Base-by-base conservation (phyloP, 2,113 vertebrate species). In the Myiozetetes cayanensis region DNA sequence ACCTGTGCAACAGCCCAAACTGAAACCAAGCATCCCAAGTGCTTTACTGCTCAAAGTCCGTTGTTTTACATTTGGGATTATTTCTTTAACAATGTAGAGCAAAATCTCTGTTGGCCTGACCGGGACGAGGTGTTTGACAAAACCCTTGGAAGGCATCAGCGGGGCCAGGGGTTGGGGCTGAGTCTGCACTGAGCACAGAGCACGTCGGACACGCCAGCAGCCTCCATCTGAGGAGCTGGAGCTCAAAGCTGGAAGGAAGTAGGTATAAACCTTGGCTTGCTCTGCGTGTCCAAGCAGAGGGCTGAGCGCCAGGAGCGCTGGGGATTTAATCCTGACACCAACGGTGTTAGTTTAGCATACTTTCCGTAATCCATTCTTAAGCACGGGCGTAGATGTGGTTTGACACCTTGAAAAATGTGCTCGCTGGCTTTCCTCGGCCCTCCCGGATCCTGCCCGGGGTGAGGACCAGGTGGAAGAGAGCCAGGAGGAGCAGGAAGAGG, bases 331-430 rank as follows among this genome's bases (percentile, higher is more conserved):
- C 85, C 80, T 85, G 61, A 2, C 46, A 27, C 88, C 68, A 53
- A 75, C 89, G 55, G 2, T 5, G 52, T 82, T 12, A 14, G 70
- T 6, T 68, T 33, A 65, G 77, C 52, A 3, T 62, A 3, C 70
- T 91, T 92, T 22, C 91, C 22, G 0, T 87, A 91, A 95, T 89
- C 93, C 84, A 1, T 93, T 72, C 87, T 52, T 12, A 92, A 85
- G 58, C 86, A 35, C 31, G 52, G 68, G 55, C 2, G 30, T 78
- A 13, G 73, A 74, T 92, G 91, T 44, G 89, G 89, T 94, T 92
- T 96, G 91, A 94, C 91, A 85, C 81, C 89, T 92, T 92, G 70
- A 81, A 31, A 95, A 90, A 92, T 77, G 83, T 20, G 43, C 73
- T 92, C 8, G 6, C 73, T 87, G 7, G 52, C 63, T 81, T 83